Evolutionary conservation across 2,797 vertebrate genomes (phyloP).

Genomic region (Cygnus olor): DNA sequence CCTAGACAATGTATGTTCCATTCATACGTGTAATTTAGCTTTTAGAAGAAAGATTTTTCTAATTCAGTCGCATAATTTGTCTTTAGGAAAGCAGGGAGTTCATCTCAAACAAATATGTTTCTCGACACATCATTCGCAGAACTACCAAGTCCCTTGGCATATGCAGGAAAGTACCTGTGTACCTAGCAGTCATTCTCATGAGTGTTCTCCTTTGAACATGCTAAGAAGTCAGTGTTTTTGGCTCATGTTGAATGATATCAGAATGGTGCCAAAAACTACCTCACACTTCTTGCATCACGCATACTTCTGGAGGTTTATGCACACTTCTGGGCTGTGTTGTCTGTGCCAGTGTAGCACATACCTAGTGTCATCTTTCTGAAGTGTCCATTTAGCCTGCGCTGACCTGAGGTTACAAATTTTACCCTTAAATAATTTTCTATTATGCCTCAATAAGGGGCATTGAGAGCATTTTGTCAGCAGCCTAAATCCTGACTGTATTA

Average conservation of each 20-base stretch:
- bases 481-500: not conserved
- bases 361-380: not conserved
- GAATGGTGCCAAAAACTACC: not conserved
- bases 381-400: not conserved
- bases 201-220: not conserved
- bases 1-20: not conserved
- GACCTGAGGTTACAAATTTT: not conserved
- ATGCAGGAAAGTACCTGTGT: not conserved
- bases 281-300: not conserved
- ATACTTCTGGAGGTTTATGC: not conserved
- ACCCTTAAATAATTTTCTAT: not conserved
- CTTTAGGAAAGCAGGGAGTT: not conserved
- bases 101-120: not conserved
- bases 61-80: not conserved
- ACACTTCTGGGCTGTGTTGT: not conserved
- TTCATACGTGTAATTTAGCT: not conserved
- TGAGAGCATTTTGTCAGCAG: not conserved
- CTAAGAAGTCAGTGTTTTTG: not conserved
- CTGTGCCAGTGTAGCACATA: not conserved
- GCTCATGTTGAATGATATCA: not conserved
- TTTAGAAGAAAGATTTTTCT: not conserved
- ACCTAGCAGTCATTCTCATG: not conserved
- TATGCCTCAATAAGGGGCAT: not conserved
- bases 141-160: not conserved
- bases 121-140: fast-evolving